Base-by-base conservation (phyloP, 2,113 vertebrate species). In the Platysternon megacephalum region DNA sequence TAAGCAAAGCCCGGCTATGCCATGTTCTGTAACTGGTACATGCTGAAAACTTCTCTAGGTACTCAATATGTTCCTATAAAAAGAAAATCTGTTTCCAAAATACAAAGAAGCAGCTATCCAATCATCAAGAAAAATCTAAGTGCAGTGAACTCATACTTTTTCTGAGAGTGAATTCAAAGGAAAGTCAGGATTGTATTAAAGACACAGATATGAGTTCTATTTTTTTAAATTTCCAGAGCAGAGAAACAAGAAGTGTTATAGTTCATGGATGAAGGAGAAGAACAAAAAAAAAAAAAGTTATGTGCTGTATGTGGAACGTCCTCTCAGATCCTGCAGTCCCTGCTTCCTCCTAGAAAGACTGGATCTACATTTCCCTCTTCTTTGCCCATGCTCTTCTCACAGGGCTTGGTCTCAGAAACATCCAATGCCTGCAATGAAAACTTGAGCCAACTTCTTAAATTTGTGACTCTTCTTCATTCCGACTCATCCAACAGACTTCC, bases 361-460 rank as follows among this genome's bases (percentile, higher is more conserved):
- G 96, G 95, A 95, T 96, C 96, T 96, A 96, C 93, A 97, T 95
- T 88, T 97, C 97, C 96, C 95, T 97, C 97, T 97, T 97, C 97
- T 97, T 98, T 96, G 97, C 97, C 95, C 97, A 97, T 96, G 96
- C 96, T 98, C 96, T 97, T 98, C 97, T 97, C 26, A 0, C 97
- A 97, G 95, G 96, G 95, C 93, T 96, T 96, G 97, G 96, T 96
- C 95, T 95, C 97, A 97, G 95, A 97, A 97, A 97, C 88, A 95
- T 97, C 96, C 95, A 96, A 96, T 97, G 97, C 92, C 95, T 96
- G 94, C 94, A 97, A 97, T 93, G 96, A 97, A 97, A 97, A 95
- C 97, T 97, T 49, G 97, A 97, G 94, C 96, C 97, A 97, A 95
- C 97, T 97, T 98, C 97, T 97, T 96, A 97, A 97, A 95, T 96